These are phyloP conservation scores for Macropus fuliginosus DNA, from an alignment of 2,797 vertebrate species.

Conservation along the genomic window DNA sequence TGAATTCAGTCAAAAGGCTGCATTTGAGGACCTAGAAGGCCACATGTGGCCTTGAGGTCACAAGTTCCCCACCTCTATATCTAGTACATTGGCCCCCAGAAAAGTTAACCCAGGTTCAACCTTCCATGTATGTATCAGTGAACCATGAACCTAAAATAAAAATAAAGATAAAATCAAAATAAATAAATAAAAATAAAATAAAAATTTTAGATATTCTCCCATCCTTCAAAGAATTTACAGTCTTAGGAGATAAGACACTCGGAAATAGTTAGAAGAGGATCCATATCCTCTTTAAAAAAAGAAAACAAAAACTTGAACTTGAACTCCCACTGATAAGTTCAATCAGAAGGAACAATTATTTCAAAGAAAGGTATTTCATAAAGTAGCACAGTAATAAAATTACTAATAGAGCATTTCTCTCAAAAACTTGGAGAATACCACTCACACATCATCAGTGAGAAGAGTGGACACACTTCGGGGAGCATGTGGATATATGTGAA, in stretches of 20 bases:
- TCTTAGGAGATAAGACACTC: background rate
- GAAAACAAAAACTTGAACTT: background rate
- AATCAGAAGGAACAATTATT: background rate
- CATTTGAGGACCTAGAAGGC: too few species aligned
- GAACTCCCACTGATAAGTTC: background rate
- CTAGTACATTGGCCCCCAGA: background rate
- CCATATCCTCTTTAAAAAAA: background rate
- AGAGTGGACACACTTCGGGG: background rate
- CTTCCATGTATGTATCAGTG: background rate
- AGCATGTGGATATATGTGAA: background rate
- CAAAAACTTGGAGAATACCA: background rate
- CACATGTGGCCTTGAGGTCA: too few species aligned
- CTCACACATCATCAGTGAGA: background rate
- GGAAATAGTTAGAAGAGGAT: background rate
- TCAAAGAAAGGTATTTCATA: background rate
- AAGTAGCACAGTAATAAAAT: background rate
- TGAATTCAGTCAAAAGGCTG: too few species aligned
- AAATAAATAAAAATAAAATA: background rate
- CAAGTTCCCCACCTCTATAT: too few species aligned
- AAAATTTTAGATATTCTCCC: background rate
- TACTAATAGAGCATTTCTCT: background rate
- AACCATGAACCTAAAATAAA: too few species aligned
- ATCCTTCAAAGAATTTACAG: background rate
- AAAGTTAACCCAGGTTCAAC: background rate
- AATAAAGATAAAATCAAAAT: too few species aligned